Conservation (phyloP, 2,888 invertebrate species). For the Mythimna loreyi region DNA sequence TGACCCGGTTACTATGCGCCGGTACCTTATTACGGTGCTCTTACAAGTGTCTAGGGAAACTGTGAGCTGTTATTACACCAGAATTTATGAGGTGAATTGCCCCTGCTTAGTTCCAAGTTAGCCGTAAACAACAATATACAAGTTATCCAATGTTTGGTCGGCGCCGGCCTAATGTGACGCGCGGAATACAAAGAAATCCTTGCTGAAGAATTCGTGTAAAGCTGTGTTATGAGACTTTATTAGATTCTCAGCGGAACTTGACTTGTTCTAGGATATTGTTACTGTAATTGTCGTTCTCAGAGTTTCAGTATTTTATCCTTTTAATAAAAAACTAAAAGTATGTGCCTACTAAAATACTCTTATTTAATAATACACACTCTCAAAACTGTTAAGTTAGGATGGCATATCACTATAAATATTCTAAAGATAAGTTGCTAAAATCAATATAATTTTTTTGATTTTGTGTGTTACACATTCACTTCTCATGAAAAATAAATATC, state of each 20-base stretch:
- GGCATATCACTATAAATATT: no score
- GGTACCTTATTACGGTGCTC: slow-evolving; percentile 83
- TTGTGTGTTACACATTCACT: no score
- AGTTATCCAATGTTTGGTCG: slow-evolving; percentile 84
- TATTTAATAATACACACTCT: no score
- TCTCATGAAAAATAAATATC: no score
- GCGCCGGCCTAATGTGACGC: slow-evolving; percentile 81
- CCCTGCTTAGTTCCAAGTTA: slow-evolving; percentile 85
- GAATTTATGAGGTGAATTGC: slow-evolving; percentile 89
- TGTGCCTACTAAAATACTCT: neutral
- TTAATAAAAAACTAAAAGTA: slow-evolving; percentile 38
- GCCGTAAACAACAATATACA: slow-evolving; percentile 89
- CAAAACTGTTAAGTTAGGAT: no score
- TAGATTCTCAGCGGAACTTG: slow-evolving; percentile 71
- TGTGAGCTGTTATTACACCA: slow-evolving; percentile 88
- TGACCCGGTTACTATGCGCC: slow-evolving; percentile 78
- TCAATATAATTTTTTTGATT: no score
- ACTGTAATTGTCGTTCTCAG: slow-evolving; percentile 34
- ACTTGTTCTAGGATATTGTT: slow-evolving; percentile 54
- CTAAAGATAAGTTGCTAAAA: no score
- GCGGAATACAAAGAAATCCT: slow-evolving; percentile 81
- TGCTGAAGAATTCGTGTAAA: slow-evolving; percentile 79
- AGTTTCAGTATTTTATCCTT: slow-evolving; percentile 24
- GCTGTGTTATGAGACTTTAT: slow-evolving; percentile 80
- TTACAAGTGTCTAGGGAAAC: slow-evolving; percentile 89